phyloP scores from a whole-genome alignment of 37 sponge, comb jelly and placozoan genomes.

The Beroe forskalii region DNA sequence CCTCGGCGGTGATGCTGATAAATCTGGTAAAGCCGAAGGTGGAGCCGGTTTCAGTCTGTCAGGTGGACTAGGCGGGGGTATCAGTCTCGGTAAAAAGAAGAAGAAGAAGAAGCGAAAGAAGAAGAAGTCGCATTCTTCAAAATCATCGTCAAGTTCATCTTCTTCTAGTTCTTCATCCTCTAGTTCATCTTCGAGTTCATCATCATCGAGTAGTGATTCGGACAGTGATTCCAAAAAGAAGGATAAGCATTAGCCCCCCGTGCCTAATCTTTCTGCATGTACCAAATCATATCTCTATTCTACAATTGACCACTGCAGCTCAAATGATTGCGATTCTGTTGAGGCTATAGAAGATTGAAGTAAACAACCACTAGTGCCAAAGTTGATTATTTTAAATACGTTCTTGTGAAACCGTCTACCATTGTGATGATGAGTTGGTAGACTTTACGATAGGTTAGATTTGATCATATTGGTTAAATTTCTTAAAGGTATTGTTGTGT shows the following conservation, averaged over 20 bases:
- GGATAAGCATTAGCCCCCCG: not conserved
- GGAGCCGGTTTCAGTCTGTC: not conserved
- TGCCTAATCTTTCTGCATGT: not conserved
- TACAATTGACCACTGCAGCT: too few species aligned
- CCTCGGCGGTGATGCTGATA: not conserved
- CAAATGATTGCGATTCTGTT: too few species aligned
- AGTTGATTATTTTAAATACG: too few species aligned
- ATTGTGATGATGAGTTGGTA: too few species aligned
- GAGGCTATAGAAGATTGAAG: too few species aligned
- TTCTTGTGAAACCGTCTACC: too few species aligned
- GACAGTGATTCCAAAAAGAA: conserved; percentile 1
- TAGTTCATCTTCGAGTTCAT: not conserved
- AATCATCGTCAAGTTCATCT: not conserved
- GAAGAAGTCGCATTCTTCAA: not conserved
- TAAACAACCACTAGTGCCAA: too few species aligned
- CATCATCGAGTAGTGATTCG: not conserved
- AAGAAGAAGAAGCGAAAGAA: conserved; percentile 58
- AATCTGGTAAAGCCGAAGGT: not conserved
- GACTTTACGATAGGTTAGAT: too few species aligned
- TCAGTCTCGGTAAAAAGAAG: not conserved
- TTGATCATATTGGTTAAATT: too few species aligned
- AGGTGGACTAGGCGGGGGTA: not conserved
- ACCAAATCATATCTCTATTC: too few species aligned
- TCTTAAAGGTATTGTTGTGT: too few species aligned
- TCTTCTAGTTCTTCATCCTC: not conserved